Evolutionary conservation across 2,888 invertebrate species (phyloP), one percentile per base, ranked within the genome.

Genomic region (Campoplex capitator): DNA sequence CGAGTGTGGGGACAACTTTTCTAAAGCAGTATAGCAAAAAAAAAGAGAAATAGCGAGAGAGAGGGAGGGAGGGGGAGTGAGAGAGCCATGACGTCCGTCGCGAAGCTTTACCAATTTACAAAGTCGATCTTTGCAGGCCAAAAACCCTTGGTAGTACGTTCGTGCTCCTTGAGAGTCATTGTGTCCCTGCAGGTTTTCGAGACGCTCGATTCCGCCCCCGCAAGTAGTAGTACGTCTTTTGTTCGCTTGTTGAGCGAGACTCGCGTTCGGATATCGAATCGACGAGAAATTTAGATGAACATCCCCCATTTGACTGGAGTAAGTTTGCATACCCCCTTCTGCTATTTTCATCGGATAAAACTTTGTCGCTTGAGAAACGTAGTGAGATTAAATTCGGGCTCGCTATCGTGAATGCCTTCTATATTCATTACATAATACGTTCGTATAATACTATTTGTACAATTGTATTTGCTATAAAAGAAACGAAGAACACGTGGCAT

Each of bases 91-190:
- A 56, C 67, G 56, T 67, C 65, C 75, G 78, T 78, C 65, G 79
- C 79, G 84, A 84, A 74, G 84, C 75, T 87, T 84, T 83, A 79
- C 84, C 87, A 87, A 87, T 84, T 87, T 83, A 79, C 84, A 82
- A 79, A 87, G 87, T 87, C 79, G 73, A 87, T 87, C 74, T 68
- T 70, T 58, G 84, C 76, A 82, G 75, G 42, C 68, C 42, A 23
- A 28, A 76, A 51, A 68, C 11, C 38, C 45, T 65, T n/a, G 18
- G 6, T 13, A 62, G 6, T 13, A 62, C 38, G 32, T 68, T 56
- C 28, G n/a, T 38, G 51, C 58, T 73, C 78, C 78, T 71, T 62
- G 62, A 73, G 54, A 84, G 74, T 87, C 86, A 87, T 87, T 84
- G 87, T 82, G 77, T 62, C 16, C 48, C 38, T 70, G 32, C 18